A percentile compares a stretch with the other conserved stretches of the same genome.
phyloP scores from a whole-genome alignment of 2,888 invertebrate genomes.

The Calephelis perditalis region DNA sequence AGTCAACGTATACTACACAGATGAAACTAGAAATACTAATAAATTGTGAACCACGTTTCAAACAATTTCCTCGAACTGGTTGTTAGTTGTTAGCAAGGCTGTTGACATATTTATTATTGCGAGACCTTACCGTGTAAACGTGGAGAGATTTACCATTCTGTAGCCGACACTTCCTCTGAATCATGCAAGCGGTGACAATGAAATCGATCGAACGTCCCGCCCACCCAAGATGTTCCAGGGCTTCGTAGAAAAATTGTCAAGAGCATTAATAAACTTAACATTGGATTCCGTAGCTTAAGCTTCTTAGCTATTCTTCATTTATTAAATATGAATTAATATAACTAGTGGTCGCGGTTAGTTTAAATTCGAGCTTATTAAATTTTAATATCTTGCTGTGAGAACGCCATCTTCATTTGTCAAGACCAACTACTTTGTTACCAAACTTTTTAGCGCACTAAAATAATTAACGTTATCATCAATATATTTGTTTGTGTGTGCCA shows the following conservation, averaged over 20 bases:
- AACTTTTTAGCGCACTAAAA: no score
- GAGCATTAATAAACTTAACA: constrained; percentile 9
- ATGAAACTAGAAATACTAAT: constrained; percentile 4
- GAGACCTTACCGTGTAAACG: constrained; percentile 20
- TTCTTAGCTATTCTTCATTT: not conserved
- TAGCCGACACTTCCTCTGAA: constrained; percentile 34
- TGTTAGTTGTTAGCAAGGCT: constrained; percentile 19
- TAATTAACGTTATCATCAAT: no score
- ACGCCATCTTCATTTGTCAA: no score
- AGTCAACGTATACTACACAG: no score
- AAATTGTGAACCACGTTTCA: constrained; percentile 13
- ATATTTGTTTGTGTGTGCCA: no score
- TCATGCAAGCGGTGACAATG: constrained; percentile 40
- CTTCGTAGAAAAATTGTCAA: constrained; percentile 47
- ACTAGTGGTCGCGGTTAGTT: no score
- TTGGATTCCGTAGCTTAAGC: constrained; percentile 22
- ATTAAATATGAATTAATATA: no score
- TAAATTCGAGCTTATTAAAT: no score
- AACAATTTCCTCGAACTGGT: constrained; percentile 18
- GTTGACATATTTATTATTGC: constrained; percentile 25
- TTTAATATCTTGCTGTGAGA: no score
- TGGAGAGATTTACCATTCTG: constrained; percentile 35
- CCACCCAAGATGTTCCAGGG: constrained; percentile 49
- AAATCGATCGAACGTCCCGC: constrained; percentile 37
- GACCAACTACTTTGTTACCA: no score